Conservation (phyloP, 1,140 invertebrate species). For the Eupristina koningsbergeri region DNA sequence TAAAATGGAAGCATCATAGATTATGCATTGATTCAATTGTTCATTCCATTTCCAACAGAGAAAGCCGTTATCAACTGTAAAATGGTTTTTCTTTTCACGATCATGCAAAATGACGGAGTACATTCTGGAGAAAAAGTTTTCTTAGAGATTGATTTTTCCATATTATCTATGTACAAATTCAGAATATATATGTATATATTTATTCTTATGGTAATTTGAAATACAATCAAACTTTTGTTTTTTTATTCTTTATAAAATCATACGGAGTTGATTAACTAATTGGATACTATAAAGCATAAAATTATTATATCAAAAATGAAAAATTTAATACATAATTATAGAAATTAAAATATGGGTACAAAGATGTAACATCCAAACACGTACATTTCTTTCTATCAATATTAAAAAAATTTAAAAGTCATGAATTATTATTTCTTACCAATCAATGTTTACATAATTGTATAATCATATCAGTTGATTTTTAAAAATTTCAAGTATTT, state of each 20-base stretch:
- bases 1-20: not conserved
- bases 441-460: no score
- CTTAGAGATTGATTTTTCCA: not conserved
- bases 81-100: not conserved
- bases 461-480: no score
- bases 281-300: no score
- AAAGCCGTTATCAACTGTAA: conserved; percentile 15
- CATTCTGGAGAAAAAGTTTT: not conserved
- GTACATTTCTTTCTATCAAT: no score
- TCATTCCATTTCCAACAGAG: not conserved
- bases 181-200: not conserved
- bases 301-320: no score
- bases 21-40: not conserved
- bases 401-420: no score
- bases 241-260: not conserved
- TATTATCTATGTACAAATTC: not conserved
- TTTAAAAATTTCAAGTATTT: no score
- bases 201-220: not conserved
- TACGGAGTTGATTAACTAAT: no score
- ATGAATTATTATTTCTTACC: no score
- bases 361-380: no score
- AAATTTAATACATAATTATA: no score
- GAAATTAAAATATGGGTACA: no score
- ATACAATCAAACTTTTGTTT: not conserved
- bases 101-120: not conserved